These are phyloP conservation scores for Drosophila macrospina DNA, from an alignment of 2,888 invertebrate genomes.

Conservation along the genomic window DNA sequence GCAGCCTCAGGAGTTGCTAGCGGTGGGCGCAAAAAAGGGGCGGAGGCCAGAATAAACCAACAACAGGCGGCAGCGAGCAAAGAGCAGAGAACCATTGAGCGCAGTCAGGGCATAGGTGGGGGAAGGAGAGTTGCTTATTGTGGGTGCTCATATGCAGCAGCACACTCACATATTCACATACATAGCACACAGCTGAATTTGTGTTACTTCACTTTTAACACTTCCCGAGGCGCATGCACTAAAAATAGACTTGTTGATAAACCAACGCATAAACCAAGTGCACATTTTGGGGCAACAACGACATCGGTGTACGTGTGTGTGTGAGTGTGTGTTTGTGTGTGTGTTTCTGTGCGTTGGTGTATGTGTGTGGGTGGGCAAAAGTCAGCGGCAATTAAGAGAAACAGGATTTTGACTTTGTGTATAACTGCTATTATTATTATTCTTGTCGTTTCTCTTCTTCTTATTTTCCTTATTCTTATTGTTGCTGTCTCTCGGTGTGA, in stretches of 20 bases:
- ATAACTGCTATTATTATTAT: slow-evolving; percentile 25
- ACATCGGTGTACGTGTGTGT: neutral
- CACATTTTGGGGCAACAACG: slow-evolving; percentile 52
- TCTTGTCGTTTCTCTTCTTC: slow-evolving; percentile 14
- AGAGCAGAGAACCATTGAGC: slow-evolving; percentile 4
- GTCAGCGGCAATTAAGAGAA: slow-evolving; percentile 37
- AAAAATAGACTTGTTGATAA: slow-evolving; percentile 83
- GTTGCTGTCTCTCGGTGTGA: slow-evolving; percentile 25
- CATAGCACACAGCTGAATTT: slow-evolving; percentile 12
- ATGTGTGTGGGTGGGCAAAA: slow-evolving; percentile 35
- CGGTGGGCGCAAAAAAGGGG: slow-evolving; percentile 3
- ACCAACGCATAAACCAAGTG: slow-evolving; percentile 57
- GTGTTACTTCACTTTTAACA: slow-evolving; percentile 59
- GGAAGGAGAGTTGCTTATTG: neutral
- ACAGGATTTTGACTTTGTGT: slow-evolving; percentile 45
- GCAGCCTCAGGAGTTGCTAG: slow-evolving; percentile 39
- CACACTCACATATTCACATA: slow-evolving; percentile 3
- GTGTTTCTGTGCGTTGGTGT: neutral
- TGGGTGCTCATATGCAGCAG: slow-evolving; percentile 5
- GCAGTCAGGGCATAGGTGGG: neutral
- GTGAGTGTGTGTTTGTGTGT: neutral
- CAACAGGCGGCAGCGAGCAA: slow-evolving; percentile 6
- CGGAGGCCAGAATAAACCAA: neutral
- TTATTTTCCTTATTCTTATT: neutral
- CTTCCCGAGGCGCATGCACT: slow-evolving; percentile 59